Percentiles rank a stretch among this genome's conserved stretches.
Evolutionary conservation across 2,797 vertebrate genomes (phyloP).

Genomic region (Spinibarbus caldwelli): DNA sequence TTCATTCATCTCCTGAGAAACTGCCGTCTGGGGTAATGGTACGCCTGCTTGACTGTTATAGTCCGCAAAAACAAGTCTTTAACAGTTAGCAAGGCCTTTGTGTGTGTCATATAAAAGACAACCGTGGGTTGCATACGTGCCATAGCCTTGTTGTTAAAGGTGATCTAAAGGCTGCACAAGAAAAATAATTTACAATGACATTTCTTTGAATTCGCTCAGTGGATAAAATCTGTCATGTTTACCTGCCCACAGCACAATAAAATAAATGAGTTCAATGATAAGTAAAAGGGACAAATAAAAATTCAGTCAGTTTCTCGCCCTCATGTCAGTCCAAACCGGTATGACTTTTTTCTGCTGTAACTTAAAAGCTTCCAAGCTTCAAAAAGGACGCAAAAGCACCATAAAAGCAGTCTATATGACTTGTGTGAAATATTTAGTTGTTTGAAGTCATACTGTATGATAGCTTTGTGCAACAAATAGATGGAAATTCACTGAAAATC

Average conservation of each 20-base stretch:
- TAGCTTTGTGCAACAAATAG: not conserved
- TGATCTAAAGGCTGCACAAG: constrained; percentile 31
- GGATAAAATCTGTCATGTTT: constrained; percentile 27
- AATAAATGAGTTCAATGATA: not conserved
- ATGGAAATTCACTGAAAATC: not conserved
- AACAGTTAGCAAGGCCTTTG: not conserved
- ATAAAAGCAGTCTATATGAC: not conserved
- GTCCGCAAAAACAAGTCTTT: not conserved
- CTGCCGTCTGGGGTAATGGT: not conserved
- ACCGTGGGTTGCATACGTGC: not conserved
- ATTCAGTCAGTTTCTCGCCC: not conserved
- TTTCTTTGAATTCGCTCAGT: constrained; percentile 49
- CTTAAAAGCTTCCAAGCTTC: constrained; percentile 12
- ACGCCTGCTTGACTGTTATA: not conserved
- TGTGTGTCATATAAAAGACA: not conserved
- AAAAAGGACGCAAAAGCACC: not conserved
- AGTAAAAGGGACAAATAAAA: not conserved
- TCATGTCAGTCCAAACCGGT: not conserved
- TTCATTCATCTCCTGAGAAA: constrained; percentile 29
- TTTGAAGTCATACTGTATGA: constrained; percentile 6
- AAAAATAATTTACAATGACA: constrained; percentile 14
- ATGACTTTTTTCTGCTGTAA: not conserved
- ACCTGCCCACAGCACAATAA: not conserved
- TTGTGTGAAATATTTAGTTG: not conserved
- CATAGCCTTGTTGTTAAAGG: not conserved